Evolutionary conservation across 2,888 invertebrate species (phyloP).

Genomic region (Resseliella maxima): DNA sequence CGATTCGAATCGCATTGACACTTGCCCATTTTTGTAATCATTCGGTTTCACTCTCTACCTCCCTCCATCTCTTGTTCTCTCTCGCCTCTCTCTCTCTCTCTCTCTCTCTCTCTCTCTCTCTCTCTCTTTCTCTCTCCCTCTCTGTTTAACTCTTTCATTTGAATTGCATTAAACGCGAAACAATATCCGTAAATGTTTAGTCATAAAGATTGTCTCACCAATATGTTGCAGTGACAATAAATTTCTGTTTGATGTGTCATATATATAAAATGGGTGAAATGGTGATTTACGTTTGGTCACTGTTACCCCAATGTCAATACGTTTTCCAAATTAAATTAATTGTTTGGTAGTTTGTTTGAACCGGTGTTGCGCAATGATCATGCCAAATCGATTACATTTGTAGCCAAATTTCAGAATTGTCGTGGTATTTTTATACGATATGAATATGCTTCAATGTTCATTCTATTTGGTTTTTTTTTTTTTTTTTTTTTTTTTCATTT

Average conservation of each 20-base stretch:
- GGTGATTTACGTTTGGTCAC: slow-evolving; percentile 54
- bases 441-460: neutral
- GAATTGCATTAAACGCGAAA: too few relatives aligned
- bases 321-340: slow-evolving; percentile 53
- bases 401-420: too few relatives aligned
- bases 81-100: neutral
- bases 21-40: neutral
- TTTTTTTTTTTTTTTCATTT: too few relatives aligned
- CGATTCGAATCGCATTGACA: slow-evolving; percentile 25
- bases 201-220: slow-evolving; percentile 53
- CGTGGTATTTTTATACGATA: neutral
- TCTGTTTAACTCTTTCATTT: too few relatives aligned
- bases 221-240: slow-evolving; percentile 56
- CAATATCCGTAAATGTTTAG: neutral
- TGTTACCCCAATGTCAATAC: slow-evolving; percentile 47
- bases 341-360: slow-evolving; percentile 26
- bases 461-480: neutral
- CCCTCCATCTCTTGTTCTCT: neutral
- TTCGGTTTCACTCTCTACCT: neutral
- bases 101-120: neutral
- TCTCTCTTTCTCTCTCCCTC: neutral
- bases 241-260: slow-evolving; percentile 54
- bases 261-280: slow-evolving; percentile 46
- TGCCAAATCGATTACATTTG: neutral
- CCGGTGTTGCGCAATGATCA: slow-evolving; percentile 14